Evolutionary conservation across 2,888 invertebrate genomes (phyloP).

Genomic region (Pandemis cinnamomeana): DNA sequence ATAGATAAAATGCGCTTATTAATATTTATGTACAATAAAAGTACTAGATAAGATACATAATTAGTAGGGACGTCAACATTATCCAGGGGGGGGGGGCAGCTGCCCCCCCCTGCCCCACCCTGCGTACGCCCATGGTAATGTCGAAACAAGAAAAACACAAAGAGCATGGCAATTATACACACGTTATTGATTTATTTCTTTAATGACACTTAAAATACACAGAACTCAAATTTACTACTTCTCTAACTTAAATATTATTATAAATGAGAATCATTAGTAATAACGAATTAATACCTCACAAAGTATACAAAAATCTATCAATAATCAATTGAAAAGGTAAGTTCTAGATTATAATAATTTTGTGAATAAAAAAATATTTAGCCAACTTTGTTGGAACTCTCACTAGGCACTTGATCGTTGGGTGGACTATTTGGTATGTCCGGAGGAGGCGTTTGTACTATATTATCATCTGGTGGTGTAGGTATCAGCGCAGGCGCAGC

Average conservation of each 20-base stretch:
- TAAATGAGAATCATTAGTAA: conserved; percentile 18
- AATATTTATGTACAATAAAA: too few species aligned
- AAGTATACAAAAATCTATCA: conserved; percentile 26
- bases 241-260: conserved; percentile 3
- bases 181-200: conserved; percentile 7
- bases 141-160: background rate
- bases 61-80: too few species aligned
- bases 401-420: conserved; percentile 35
- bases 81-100: too few species aligned
- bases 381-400: conserved; percentile 35
- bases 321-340: background rate
- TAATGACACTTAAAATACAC: conserved; percentile 22
- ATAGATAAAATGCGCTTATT: too few species aligned
- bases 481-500: background rate
- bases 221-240: conserved; percentile 11
- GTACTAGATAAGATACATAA: too few species aligned
- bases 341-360: background rate
- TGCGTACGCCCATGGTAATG: too few species aligned
- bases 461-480: conserved; percentile 20
- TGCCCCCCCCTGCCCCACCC: too few species aligned
- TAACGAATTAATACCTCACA: background rate
- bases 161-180: background rate
- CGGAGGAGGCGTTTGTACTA: conserved; percentile 33
- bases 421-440: conserved; percentile 19
- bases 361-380: conserved; percentile 21